Evolutionary conservation across 2,797 vertebrate genomes (phyloP).

Genomic region (Eospalax fontanierii): DNA sequence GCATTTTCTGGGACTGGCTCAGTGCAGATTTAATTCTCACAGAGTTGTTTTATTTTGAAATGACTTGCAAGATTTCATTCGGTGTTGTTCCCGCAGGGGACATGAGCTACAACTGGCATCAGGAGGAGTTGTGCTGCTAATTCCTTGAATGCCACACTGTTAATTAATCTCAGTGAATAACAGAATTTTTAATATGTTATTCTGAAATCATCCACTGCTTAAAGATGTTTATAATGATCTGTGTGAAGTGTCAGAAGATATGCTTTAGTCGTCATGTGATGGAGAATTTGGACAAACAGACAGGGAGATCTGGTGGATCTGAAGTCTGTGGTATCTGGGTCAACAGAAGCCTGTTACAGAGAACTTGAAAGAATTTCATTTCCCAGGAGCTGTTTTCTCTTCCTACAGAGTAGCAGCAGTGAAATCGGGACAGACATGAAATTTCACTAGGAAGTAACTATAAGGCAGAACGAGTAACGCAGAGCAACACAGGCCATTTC

Average conservation of each 20-base stretch:
- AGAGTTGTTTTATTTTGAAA: slow-evolving; percentile 72
- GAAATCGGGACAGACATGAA: slow-evolving; percentile 57
- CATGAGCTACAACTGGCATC: slow-evolving; percentile 47
- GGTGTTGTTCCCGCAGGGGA: slow-evolving; percentile 65
- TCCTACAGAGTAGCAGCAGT: slow-evolving; percentile 15
- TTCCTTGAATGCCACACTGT: slow-evolving; percentile 56
- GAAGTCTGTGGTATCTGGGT: slow-evolving; percentile 48
- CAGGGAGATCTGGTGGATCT: slow-evolving; percentile 28
- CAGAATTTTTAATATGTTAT: slow-evolving; percentile 36
- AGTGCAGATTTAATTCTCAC: slow-evolving; percentile 50
- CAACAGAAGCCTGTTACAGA: slow-evolving; percentile 63
- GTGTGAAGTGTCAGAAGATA: slow-evolving; percentile 41
- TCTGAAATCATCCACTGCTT: slow-evolving; percentile 57
- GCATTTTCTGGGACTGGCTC: slow-evolving; percentile 61
- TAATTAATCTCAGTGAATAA: slow-evolving; percentile 78
- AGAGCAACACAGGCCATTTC: slow-evolving; percentile 51
- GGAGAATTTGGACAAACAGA: slow-evolving; percentile 53
- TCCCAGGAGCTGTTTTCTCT: slow-evolving; percentile 66
- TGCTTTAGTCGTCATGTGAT: background rate
- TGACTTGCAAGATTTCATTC: slow-evolving; percentile 71
- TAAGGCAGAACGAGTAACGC: slow-evolving; percentile 15
- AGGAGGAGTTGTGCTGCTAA: slow-evolving; percentile 16
- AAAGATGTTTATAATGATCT: slow-evolving; percentile 69
- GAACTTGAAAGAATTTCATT: slow-evolving; percentile 67
- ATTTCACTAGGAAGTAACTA: slow-evolving; percentile 58